phyloP scores from a whole-genome alignment of 2,888 invertebrate genomes.

The Alloplasta piceator region DNA sequence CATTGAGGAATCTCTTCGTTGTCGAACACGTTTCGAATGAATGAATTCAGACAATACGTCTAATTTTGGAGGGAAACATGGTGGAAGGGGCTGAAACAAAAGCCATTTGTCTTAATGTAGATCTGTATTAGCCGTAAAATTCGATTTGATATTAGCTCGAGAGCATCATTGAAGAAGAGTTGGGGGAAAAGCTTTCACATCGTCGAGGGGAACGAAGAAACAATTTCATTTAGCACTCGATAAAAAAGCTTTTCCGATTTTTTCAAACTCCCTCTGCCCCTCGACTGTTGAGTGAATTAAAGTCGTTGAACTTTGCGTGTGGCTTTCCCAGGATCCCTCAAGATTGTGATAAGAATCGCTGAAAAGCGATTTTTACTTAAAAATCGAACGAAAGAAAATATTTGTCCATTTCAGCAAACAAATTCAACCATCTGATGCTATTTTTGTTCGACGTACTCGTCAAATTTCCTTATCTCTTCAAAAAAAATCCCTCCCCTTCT shows the following conservation, averaged over 20 bases:
- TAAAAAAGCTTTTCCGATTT: neutral
- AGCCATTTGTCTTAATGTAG: slow-evolving; percentile 25
- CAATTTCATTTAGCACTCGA: slow-evolving; percentile 7
- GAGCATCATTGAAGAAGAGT: neutral
- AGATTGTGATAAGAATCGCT: too few species aligned
- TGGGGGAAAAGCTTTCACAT: neutral
- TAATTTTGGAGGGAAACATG: neutral
- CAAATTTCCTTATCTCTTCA: too few species aligned
- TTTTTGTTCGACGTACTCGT: too few species aligned
- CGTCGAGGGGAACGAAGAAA: neutral
- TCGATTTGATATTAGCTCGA: slow-evolving; percentile 39
- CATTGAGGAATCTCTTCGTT: neutral
- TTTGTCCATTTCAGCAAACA: too few species aligned
- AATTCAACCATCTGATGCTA: too few species aligned
- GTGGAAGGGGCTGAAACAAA: neutral
- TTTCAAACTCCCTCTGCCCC: neutral
- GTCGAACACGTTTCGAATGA: neutral
- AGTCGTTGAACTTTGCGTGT: too few species aligned
- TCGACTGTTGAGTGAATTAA: neutral
- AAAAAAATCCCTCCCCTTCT: too few species aligned
- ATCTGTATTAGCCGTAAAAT: neutral
- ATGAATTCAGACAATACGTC: slow-evolving; percentile 6
- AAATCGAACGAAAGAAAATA: too few species aligned
- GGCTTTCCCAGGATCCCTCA: too few species aligned
- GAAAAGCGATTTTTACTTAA: too few species aligned